phyloP scores from a whole-genome alignment of 1,140 invertebrate species.

The Bilobella aurantiaca region DNA sequence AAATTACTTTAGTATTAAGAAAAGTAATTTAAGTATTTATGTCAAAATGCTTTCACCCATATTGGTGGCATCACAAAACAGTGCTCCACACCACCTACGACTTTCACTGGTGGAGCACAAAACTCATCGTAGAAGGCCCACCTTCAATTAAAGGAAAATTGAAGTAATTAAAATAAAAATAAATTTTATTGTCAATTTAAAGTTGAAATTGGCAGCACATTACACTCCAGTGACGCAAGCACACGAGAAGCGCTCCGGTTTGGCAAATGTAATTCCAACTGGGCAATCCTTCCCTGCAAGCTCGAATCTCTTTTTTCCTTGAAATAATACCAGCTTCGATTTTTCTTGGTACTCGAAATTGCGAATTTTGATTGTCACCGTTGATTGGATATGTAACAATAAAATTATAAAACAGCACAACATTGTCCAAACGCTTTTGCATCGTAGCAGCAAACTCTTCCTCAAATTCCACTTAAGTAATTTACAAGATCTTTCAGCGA shows the following conservation, averaged over 20 bases:
- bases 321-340: not conserved
- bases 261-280: constrained; percentile 13
- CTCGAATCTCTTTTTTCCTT: constrained; percentile 14
- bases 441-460: too few relatives aligned
- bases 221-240: constrained; percentile 24
- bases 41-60: constrained; percentile 4
- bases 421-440: too few relatives aligned
- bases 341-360: too few relatives aligned
- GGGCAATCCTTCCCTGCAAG: constrained; percentile 13
- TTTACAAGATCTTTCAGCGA: too few relatives aligned
- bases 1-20: too few relatives aligned
- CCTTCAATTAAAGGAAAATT: not conserved
- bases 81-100: constrained; percentile 15
- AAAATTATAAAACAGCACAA: too few relatives aligned
- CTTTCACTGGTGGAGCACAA: constrained; percentile 11
- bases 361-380: too few relatives aligned
- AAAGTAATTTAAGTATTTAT: not conserved
- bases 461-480: too few relatives aligned
- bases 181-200: too few relatives aligned
- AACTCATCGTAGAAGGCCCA: constrained; percentile 22
- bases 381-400: too few relatives aligned
- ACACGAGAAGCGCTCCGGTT: constrained; percentile 16
- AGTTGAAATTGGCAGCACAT: not conserved
- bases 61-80: constrained; percentile 17
- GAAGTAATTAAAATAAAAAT: constrained; percentile 3